phyloP scores from a whole-genome alignment of 2,113 vertebrate species.

The Alethe castanea region DNA sequence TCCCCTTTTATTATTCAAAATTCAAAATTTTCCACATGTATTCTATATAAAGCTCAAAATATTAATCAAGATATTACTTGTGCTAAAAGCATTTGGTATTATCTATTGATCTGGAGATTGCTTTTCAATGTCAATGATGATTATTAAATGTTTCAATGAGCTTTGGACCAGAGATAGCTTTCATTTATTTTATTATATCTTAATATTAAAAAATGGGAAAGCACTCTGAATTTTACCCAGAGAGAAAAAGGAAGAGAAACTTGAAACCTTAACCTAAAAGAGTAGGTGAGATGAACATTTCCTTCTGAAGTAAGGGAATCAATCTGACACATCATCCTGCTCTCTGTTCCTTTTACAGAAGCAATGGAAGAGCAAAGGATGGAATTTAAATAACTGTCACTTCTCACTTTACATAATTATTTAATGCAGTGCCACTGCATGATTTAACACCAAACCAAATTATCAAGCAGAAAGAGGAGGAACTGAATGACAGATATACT shows the following conservation, averaged over 20 bases:
- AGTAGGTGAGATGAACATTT: background rate
- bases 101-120: fast-evolving
- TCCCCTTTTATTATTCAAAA: background rate
- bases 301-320: background rate
- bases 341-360: conserved; percentile 3
- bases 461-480: background rate
- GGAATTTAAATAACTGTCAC: background rate
- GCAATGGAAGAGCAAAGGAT: conserved; percentile 6
- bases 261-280: background rate
- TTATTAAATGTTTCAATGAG: background rate
- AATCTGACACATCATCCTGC: background rate
- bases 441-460: conserved; percentile 34
- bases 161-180: background rate
- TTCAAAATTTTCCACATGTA: background rate
- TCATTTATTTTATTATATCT: background rate
- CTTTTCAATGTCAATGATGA: background rate
- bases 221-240: background rate
- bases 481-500: background rate
- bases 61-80: background rate
- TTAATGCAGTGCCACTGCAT: background rate
- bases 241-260: background rate
- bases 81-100: background rate
- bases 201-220: background rate
- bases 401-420: background rate
- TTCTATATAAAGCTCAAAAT: background rate